These are phyloP conservation scores for Potorous gilbertii DNA, from an alignment of 2,797 vertebrate species.

Conservation along the genomic window DNA sequence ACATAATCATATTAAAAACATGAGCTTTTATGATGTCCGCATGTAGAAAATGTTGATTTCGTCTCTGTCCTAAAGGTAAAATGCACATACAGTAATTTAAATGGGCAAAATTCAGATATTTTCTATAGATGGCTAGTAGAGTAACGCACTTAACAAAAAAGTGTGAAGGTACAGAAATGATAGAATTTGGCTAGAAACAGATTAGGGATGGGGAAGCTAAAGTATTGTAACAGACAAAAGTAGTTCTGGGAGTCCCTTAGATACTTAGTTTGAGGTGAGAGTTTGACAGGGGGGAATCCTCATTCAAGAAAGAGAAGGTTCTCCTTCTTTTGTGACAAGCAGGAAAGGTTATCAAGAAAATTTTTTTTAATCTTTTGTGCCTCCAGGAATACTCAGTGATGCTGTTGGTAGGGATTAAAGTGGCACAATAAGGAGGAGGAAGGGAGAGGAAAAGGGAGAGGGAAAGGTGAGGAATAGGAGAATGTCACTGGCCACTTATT, in stretches of 20 bases:
- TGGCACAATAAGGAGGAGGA: background rate
- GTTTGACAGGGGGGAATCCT: background rate
- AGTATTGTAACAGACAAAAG: background rate
- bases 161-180: background rate
- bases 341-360: background rate
- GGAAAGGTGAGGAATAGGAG: background rate
- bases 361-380: background rate
- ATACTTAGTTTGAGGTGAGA: background rate
- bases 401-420: background rate
- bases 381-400: background rate
- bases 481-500: background rate
- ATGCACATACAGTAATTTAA: background rate
- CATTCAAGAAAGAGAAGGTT: background rate
- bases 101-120: background rate
- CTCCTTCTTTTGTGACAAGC: background rate
- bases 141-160: background rate
- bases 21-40: background rate
- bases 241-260: background rate
- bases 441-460: too few relatives aligned
- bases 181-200: background rate
- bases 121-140: background rate
- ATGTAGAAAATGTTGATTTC: conserved; percentile 39
- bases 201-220: background rate
- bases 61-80: conserved; percentile 31
- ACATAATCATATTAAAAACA: conserved; percentile 36